Conservation (phyloP, 2,888 invertebrate genomes). For the Drosophila bunnanda region DNA sequence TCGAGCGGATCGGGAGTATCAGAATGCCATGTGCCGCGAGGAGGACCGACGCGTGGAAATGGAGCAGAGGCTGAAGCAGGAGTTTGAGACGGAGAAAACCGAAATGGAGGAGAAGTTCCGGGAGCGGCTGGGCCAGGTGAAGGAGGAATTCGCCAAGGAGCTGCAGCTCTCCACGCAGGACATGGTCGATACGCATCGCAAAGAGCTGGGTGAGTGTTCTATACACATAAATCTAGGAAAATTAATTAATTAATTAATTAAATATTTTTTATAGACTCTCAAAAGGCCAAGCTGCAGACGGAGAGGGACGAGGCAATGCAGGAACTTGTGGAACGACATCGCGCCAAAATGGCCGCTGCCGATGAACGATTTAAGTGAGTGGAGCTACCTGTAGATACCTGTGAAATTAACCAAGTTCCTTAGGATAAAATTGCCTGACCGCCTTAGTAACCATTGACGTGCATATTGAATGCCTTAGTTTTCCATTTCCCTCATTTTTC, state of each 20-base stretch:
- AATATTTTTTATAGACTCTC: conserved; percentile 70
- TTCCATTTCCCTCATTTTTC: not conserved
- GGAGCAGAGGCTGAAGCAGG: conserved; percentile 83
- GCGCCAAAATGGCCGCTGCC: conserved; percentile 83
- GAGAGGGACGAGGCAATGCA: conserved; percentile 87
- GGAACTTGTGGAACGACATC: conserved; percentile 86
- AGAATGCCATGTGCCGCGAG: conserved; percentile 84
- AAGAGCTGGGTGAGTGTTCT: conserved; percentile 87
- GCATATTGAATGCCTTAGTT: conserved; percentile 27
- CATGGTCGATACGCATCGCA: conserved; percentile 87
- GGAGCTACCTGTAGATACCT: not conserved
- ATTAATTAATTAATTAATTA: not conserved
- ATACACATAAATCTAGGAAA: too few relatives aligned
- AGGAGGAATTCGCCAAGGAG: conserved; percentile 84
- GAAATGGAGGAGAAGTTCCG: conserved; percentile 91
- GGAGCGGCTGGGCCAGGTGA: conserved; percentile 86
- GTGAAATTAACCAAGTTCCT: not conserved
- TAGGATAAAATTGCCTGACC: not conserved
- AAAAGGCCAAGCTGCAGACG: conserved; percentile 86
- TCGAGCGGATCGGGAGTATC: conserved; percentile 84
- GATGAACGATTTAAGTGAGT: conserved; percentile 85
- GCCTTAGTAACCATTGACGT: conserved; percentile 1
- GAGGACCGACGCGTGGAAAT: conserved; percentile 82
- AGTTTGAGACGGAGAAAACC: conserved; percentile 89
- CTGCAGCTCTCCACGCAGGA: conserved; percentile 86